Evolutionary conservation across 2,113 vertebrate genomes (phyloP), one percentile per base, ranked within the genome.

Genomic region (Nothoprocta perdicaria): DNA sequence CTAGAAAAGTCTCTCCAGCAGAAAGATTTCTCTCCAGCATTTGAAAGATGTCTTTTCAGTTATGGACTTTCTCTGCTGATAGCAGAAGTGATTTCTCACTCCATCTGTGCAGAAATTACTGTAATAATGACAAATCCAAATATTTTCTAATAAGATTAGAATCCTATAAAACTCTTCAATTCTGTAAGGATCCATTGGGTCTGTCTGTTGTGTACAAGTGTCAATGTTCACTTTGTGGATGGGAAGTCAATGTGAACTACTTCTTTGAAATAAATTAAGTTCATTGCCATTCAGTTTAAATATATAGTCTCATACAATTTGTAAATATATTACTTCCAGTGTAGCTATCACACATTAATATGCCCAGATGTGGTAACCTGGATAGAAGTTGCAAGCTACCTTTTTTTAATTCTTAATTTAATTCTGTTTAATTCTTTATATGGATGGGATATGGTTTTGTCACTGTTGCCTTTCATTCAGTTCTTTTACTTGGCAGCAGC

Each of bases 401-500:
- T 48, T 53, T 52, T 40, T 53, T 52, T 40, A 68, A 29, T 46
- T 75, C 66, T 84, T 88, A 58, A 16, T 80, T 88, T 73, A 48
- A 48, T 81, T 92, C 17, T 62, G 18, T 80, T 88, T 73, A 48
- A 48, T 81, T 92, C 17, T 69, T 66, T 58, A 48, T 48, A 58
- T 45, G 63, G 7, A 58, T 13, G 24, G 35, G 48, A 9, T 50
- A 57, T 87, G 71, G 68, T 76, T 94, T 87, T 82, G 13, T 89
- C 63, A 66, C 43, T 58, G 29, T 21, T 69, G 60, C 27, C 72
- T 77, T 90, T 6, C 67, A n/a, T 89, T 93, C 3, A 22, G 84
- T 84, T 82, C 60, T 84, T 5, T 82, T 72, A 63, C 79, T 65
- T 91, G 91, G 89, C 63, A 87, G 79, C 50, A 92, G 60, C 60